Evolutionary conservation across 2,888 invertebrate species (phyloP).

Genomic region (Conistra vaccinii): DNA sequence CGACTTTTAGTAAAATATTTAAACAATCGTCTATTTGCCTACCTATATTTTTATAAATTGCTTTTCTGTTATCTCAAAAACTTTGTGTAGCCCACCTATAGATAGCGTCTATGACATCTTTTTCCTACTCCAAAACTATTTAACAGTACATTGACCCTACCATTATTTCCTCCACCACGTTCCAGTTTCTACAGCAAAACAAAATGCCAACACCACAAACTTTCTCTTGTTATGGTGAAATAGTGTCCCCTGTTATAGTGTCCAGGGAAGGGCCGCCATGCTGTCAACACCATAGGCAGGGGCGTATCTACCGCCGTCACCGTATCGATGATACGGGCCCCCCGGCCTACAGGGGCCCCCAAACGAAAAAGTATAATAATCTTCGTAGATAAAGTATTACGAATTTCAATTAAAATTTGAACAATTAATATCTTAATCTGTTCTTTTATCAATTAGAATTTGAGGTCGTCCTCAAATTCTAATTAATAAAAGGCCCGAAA

Average conservation of each 20-base stretch:
- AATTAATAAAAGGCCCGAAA: not conserved
- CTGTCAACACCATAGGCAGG: conserved; percentile 28
- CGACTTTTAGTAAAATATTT: too few species aligned
- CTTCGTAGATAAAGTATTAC: too few species aligned
- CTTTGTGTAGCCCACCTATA: not conserved
- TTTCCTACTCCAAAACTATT: conserved; percentile 2
- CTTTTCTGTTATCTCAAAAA: not conserved
- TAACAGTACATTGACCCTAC: conserved; percentile 11
- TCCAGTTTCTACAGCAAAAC: conserved; percentile 16
- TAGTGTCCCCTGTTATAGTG: not conserved
- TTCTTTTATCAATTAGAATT: too few species aligned
- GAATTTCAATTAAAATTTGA: too few species aligned
- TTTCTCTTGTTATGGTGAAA: conserved; percentile 10
- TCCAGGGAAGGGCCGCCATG: conserved; percentile 33
- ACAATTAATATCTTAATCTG: too few species aligned
- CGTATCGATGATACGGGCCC: not conserved
- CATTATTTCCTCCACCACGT: not conserved
- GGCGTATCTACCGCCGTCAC: not conserved
- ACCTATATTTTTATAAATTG: too few species aligned
- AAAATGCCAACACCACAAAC: conserved; percentile 41
- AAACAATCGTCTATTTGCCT: too few species aligned
- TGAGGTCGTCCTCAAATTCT: not conserved
- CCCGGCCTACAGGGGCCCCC: not conserved
- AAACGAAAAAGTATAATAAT: too few species aligned
- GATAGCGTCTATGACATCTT: not conserved